Percentiles rank a stretch among this genome's conserved stretches.
phyloP scores from a whole-genome alignment of 1,140 invertebrate species.

The Danaus melanippus region DNA sequence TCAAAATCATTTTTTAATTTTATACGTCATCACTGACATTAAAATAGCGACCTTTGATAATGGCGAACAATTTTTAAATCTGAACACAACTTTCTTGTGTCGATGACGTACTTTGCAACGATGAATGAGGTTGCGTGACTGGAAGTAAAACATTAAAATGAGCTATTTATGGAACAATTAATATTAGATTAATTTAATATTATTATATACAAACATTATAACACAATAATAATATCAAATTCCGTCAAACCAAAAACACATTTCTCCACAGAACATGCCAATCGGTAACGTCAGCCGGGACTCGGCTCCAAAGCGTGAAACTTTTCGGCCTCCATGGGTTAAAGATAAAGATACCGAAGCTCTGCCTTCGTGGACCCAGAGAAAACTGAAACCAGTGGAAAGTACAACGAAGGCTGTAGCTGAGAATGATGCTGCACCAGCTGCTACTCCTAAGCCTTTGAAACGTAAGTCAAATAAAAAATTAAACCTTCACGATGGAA shows the following conservation, averaged over 20 bases:
- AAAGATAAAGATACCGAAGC: slow-evolving; percentile 76
- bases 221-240: too few relatives aligned
- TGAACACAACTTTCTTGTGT: background rate
- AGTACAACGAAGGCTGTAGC: slow-evolving; percentile 27
- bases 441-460: slow-evolving; percentile 51
- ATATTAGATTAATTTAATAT: too few relatives aligned
- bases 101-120: too few relatives aligned
- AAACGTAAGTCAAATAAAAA: slow-evolving; percentile 42
- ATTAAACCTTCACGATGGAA: too few relatives aligned
- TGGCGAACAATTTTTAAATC: background rate
- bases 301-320: slow-evolving; percentile 55
- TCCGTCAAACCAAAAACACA: slow-evolving; percentile 8
- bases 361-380: slow-evolving; percentile 76
- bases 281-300: slow-evolving; percentile 59
- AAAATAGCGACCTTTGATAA: background rate
- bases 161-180: too few relatives aligned
- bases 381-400: slow-evolving; percentile 65
- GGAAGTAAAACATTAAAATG: too few relatives aligned
- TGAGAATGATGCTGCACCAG: slow-evolving; percentile 26
- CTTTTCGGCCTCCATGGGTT: slow-evolving; percentile 86
- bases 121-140: too few relatives aligned
- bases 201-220: too few relatives aligned
- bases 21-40: slow-evolving; percentile 1
- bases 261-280: slow-evolving; percentile 44
- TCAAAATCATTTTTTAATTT: background rate